Evolutionary conservation across 2,797 vertebrate species (phyloP).

Genomic region (Clarias laeviceps): DNA sequence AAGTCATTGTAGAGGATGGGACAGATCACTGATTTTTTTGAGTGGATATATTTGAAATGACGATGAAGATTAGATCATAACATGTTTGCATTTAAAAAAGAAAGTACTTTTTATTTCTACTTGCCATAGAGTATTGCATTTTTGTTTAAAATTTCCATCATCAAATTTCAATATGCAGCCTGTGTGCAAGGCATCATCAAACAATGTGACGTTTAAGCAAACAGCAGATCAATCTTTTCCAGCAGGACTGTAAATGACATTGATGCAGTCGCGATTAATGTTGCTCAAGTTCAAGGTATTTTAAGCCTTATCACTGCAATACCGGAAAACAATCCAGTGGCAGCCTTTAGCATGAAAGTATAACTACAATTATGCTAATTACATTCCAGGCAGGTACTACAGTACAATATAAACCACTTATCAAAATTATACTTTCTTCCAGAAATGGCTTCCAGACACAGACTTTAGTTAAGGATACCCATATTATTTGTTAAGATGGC

Average conservation of each 20-base stretch:
- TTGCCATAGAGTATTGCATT: neutral
- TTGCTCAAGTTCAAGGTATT: neutral
- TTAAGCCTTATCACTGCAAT: neutral
- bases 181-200: neutral
- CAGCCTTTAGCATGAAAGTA: neutral
- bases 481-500: conserved; percentile 9
- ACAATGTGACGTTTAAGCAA: neutral
- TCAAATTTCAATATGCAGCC: too few species aligned
- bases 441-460: conserved; percentile 9
- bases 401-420: conserved; percentile 4
- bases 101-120: neutral
- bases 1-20: neutral
- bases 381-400: conserved; percentile 12
- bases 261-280: neutral
- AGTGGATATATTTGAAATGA: neutral
- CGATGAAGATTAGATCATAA: neutral
- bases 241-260: neutral
- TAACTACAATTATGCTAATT: conserved; percentile 21
- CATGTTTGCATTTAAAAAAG: neutral
- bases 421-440: neutral
- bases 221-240: neutral
- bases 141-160: neutral
- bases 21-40: neutral
- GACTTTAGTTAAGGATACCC: conserved; percentile 21
- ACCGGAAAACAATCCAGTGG: conserved; percentile 6